These are phyloP conservation scores for Cavia aperea DNA, from an alignment of 2,113 vertebrate genomes.

Conservation along the genomic window DNA sequence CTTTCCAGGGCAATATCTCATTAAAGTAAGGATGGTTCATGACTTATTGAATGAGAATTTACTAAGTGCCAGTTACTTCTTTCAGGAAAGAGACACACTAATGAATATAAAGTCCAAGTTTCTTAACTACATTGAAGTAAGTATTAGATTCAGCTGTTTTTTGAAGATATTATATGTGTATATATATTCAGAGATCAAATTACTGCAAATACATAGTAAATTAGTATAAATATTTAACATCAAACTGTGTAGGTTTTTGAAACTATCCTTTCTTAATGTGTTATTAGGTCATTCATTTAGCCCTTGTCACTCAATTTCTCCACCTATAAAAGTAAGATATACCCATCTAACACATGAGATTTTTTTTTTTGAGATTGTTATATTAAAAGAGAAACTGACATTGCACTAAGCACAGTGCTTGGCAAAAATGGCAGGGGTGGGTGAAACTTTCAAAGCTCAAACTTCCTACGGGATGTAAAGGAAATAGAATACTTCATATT, in stretches of 20 bases:
- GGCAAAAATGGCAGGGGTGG: background rate
- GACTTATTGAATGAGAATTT: background rate
- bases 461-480: background rate
- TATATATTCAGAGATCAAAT: background rate
- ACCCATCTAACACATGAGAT: background rate
- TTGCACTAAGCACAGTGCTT: background rate
- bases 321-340: background rate
- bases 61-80: background rate
- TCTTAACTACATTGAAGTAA: background rate
- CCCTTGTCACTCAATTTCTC: background rate
- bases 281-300: background rate
- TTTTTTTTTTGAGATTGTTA: background rate
- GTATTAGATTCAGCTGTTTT: background rate
- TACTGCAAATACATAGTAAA: background rate
- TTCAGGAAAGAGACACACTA: background rate
- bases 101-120: background rate
- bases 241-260: background rate
- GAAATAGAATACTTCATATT: background rate
- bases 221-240: background rate
- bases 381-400: background rate
- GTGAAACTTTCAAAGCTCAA: background rate
- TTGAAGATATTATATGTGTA: background rate
- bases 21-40: too few species aligned
- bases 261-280: background rate
- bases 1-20: too few species aligned